Conservation (phyloP, 2,888 invertebrate genomes). For the Tetheella fluctuosa region DNA sequence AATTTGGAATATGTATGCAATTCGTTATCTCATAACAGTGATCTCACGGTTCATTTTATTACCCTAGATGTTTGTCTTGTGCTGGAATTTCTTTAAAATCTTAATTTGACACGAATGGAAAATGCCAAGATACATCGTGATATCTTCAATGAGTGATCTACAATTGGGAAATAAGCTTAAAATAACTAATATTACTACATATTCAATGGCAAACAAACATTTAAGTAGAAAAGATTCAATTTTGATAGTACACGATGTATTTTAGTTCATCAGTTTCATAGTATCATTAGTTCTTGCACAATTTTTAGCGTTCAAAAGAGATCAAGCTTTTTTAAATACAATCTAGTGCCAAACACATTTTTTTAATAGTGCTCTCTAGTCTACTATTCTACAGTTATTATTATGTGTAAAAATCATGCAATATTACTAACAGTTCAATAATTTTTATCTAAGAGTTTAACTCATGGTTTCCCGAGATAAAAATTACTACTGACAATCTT, state of each 20-base stretch:
- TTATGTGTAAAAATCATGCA: no score
- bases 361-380: no score
- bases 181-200: background rate
- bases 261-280: background rate
- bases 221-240: background rate
- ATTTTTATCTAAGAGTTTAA: no score
- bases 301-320: no score
- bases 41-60: slow-evolving; percentile 7
- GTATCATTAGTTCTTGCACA: background rate
- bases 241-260: background rate
- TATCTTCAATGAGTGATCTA: background rate
- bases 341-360: background rate
- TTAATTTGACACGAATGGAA: slow-evolving; percentile 3
- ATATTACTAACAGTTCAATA: no score
- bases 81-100: background rate
- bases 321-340: background rate
- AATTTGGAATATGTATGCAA: background rate
- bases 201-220: background rate
- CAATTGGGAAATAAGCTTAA: background rate
- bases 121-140: background rate
- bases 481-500: no score
- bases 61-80: background rate
- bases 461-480: no score
- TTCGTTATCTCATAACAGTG: background rate
- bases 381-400: no score